Conservation (phyloP, 2,888 invertebrate species). For the Crepidodera aurea region DNA sequence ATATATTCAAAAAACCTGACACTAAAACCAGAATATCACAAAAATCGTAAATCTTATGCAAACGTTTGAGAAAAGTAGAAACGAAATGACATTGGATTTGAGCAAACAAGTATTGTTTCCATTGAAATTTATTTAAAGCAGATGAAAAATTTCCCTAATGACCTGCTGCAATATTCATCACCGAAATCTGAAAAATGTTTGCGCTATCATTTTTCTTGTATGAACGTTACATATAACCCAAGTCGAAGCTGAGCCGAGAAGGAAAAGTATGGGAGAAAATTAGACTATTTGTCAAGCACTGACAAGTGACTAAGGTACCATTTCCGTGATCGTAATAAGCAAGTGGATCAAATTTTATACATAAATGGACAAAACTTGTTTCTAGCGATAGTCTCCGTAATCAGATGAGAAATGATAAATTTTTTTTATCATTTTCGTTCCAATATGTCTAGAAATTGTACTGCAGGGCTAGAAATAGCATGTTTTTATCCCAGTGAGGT, state of each 20-base stretch:
- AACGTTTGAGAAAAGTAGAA: too few species aligned
- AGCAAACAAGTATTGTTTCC: not conserved
- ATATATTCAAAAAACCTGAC: too few species aligned
- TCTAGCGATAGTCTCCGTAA: too few species aligned
- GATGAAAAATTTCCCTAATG: slow-evolving; percentile 3
- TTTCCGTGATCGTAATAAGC: not conserved
- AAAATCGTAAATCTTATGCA: too few species aligned
- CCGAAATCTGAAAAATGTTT: slow-evolving; percentile 8
- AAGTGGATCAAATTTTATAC: not conserved
- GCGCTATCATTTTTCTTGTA: slow-evolving; percentile 15
- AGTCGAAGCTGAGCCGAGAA: not conserved
- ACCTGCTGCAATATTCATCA: not conserved
- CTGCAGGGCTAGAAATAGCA: too few species aligned
- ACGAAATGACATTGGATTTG: too few species aligned
- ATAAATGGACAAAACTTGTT: not conserved
- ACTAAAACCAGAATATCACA: too few species aligned
- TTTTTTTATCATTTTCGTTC: too few species aligned
- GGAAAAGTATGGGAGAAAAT: slow-evolving; percentile 14
- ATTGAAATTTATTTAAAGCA: slow-evolving; percentile 4
- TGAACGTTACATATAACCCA: slow-evolving; percentile 5
- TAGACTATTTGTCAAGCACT: slow-evolving; percentile 22
- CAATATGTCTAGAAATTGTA: too few species aligned
- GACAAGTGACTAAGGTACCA: slow-evolving; percentile 20
- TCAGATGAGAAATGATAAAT: too few species aligned
- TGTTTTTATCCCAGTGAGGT: too few species aligned